phyloP scores from a whole-genome alignment of 2,888 invertebrate species.

The Caenorhabditis imperialis region DNA sequence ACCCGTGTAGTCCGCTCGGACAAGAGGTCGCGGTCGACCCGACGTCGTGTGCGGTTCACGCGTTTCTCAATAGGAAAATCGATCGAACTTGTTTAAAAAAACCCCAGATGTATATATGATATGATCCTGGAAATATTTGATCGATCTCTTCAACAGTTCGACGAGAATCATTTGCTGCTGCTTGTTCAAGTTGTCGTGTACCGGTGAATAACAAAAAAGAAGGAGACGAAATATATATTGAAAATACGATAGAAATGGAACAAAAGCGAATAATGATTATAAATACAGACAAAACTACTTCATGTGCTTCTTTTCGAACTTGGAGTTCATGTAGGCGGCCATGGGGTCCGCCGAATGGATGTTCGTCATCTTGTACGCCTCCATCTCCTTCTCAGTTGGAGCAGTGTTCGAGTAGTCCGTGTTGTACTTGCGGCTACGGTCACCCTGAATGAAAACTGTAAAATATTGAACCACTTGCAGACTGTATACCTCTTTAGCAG shows the following conservation, averaged over 20 bases:
- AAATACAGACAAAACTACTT: slow-evolving; percentile 19
- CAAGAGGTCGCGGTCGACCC: too few species aligned
- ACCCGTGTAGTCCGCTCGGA: slow-evolving; percentile 40
- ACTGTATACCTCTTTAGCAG: slow-evolving; percentile 56
- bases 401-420: slow-evolving; percentile 83
- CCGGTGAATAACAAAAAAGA: neutral
- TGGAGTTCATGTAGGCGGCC: slow-evolving; percentile 83
- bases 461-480: neutral
- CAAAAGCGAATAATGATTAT: neutral
- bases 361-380: slow-evolving; percentile 78
- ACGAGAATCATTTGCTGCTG: too few species aligned
- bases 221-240: neutral
- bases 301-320: slow-evolving; percentile 55
- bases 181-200: too few species aligned
- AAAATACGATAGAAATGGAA: slow-evolving; percentile 1
- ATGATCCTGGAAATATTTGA: too few species aligned
- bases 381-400: slow-evolving; percentile 88
- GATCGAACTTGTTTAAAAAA: too few species aligned
- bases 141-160: too few species aligned
- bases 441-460: slow-evolving; percentile 80
- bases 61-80: too few species aligned
- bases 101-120: too few species aligned
- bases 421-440: slow-evolving; percentile 93
- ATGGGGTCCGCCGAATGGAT: slow-evolving; percentile 87
- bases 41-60: too few species aligned